Conservation (phyloP, 2,888 invertebrate genomes). For the Crocallis elinguaria region DNA sequence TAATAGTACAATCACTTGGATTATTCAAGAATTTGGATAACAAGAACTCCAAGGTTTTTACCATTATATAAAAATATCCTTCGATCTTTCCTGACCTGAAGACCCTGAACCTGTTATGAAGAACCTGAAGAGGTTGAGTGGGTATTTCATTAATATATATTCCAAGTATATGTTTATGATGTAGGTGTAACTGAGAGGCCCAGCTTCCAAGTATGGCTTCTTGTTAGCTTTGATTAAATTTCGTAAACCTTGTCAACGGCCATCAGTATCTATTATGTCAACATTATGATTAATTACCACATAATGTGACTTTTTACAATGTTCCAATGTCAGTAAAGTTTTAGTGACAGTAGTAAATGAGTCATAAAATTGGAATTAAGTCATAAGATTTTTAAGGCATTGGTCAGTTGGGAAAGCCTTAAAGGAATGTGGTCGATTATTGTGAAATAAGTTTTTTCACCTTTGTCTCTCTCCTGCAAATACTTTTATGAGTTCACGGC, state of each 20-base stretch:
- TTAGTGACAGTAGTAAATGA: neutral
- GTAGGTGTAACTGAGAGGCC: conserved; percentile 57
- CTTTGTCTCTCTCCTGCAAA: neutral
- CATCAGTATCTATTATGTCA: conserved; percentile 55
- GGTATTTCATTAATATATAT: no score
- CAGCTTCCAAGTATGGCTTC: conserved; percentile 47
- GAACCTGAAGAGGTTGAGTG: no score
- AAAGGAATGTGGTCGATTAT: neutral
- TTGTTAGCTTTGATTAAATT: conserved; percentile 58
- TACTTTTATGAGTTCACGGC: conserved; percentile 1
- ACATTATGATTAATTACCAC: conserved; percentile 38
- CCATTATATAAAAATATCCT: no score
- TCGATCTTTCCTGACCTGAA: no score
- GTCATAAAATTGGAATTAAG: neutral
- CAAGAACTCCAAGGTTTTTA: no score
- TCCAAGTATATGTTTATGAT: neutral
- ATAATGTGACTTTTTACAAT: conserved; percentile 32
- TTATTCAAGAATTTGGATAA: no score
- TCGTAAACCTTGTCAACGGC: conserved; percentile 51
- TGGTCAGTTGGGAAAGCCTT: neutral
- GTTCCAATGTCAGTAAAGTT: conserved; percentile 11
- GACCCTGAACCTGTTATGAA: no score
- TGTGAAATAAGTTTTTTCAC: conserved; percentile 10
- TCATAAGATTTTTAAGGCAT: no score
- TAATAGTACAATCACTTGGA: no score